Base-by-base conservation (phyloP, 2,797 vertebrate species). In the Hephaestus fuliginosus region DNA sequence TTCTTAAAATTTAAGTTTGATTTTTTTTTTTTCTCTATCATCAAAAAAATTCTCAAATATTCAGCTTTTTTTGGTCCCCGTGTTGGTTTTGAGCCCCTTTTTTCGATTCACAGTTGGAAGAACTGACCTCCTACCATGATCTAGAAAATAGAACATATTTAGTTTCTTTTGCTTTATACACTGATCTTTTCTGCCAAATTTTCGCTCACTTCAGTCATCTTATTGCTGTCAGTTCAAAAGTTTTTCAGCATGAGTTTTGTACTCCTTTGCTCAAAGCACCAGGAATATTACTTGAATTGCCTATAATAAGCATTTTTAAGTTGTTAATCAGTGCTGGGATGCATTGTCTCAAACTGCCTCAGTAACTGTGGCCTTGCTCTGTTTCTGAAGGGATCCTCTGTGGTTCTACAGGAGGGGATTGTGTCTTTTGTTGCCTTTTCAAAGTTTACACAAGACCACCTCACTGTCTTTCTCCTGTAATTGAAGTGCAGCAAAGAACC, bases 361-460 rank as follows among this genome's bases (percentile, higher is more conserved):
- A 53, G 72, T 76, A 41, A 80, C 83, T 68, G 75, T 79, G 67
- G 80, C 72, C 78, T 77, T 71, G 71, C 14, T 56, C 70, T 57
- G 55, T 66, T 81, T 83, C 58, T 75, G 56, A 79, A 58, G 64
- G 71, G 76, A 80, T 74, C 65, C 61, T 85, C 41, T 55, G 53
- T 76, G 68, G 68, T 58, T 88, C 53, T 72, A 15, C 15, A 69
- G 69, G 75, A 74, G 53, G 53, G 58, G 68, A 86, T 75, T 70
- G 43, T 80, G 76, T 74, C 73, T 88, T 83, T 73, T 89, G 80
- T 89, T 82, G 85, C 85, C 74, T 90, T 89, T 84, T 81, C 43
- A 67, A 81, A 75, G 82, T 89, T 92, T 87, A 88, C 87, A 87
- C 82, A 74, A 75, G 79, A 91, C 90, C 89, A 88, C 63, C 63